These are phyloP conservation scores for Epinephelus fuscoguttatus DNA, from an alignment of 2,113 vertebrate genomes.

Conservation along the genomic window DNA sequence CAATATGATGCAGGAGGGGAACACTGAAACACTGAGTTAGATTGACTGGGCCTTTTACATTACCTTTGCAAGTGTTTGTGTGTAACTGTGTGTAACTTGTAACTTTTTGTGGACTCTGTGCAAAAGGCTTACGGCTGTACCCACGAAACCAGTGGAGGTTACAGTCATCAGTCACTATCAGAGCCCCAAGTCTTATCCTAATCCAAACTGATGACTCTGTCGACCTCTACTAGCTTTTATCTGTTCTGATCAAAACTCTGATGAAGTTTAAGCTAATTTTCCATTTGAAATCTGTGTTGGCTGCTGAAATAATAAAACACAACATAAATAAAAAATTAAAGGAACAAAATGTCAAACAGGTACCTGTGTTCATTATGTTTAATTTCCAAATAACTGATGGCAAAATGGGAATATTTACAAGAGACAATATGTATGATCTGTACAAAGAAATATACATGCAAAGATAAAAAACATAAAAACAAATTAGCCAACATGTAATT, in stretches of 20 bases:
- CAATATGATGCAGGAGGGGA: too few relatives aligned
- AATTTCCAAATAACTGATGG: slow-evolving; percentile 93
- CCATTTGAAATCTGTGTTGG: not conserved
- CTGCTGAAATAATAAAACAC: slow-evolving; percentile 12
- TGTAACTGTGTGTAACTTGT: too few relatives aligned
- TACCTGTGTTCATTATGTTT: slow-evolving; percentile 87
- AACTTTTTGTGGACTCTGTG: too few relatives aligned
- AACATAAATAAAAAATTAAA: not conserved
- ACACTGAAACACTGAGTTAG: too few relatives aligned
- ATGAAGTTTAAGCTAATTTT: not conserved
- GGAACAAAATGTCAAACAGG: slow-evolving; percentile 48
- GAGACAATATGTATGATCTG: slow-evolving; percentile 89
- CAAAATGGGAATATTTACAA: slow-evolving; percentile 95
- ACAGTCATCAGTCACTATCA: too few relatives aligned
- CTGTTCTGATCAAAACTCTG: not conserved
- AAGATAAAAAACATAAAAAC: slow-evolving; percentile 83
- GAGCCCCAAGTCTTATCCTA: too few relatives aligned
- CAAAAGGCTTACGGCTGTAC: too few relatives aligned
- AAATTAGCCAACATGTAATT: slow-evolving; percentile 78
- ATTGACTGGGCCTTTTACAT: too few relatives aligned
- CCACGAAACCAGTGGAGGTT: too few relatives aligned
- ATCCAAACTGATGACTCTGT: too few relatives aligned
- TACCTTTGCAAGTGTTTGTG: too few relatives aligned
- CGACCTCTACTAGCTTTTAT: too few relatives aligned
- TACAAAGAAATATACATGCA: slow-evolving; percentile 98